Conservation (phyloP, 2,888 invertebrate species). For the Lasioglossum lativentre region DNA sequence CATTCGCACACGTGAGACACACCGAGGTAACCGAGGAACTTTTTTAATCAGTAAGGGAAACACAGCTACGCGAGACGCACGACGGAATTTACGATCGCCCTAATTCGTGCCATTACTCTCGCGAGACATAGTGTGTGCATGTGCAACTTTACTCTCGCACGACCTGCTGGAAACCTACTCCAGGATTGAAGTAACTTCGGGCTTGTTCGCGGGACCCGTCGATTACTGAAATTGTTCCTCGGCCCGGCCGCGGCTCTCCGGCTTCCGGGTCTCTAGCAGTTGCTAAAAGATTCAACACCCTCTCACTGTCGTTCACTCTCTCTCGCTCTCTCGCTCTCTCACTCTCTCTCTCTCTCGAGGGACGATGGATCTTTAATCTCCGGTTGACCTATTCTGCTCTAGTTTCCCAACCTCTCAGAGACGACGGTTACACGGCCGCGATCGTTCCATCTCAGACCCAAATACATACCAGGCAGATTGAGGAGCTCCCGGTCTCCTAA, state of each 20-base stretch:
- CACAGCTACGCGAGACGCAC: background rate
- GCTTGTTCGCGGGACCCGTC: slow-evolving; percentile 27
- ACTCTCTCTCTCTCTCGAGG: background rate
- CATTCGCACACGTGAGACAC: slow-evolving; percentile 4
- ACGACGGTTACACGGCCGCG: background rate
- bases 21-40: slow-evolving; percentile 28
- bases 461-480: background rate
- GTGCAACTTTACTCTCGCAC: background rate
- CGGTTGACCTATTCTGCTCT: slow-evolving; percentile 13
- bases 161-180: background rate
- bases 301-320: background rate
- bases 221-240: slow-evolving; percentile 34
- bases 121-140: background rate
- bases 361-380: slow-evolving; percentile 44
- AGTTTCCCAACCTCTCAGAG: slow-evolving; percentile 1
- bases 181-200: slow-evolving; percentile 34
- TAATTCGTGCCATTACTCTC: slow-evolving; percentile 50
- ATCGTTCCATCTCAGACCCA: background rate
- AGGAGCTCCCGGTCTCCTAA: background rate
- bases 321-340: too few species aligned
- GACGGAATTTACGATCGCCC: slow-evolving; percentile 45
- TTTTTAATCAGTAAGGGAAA: slow-evolving; percentile 54
- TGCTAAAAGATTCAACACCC: slow-evolving; percentile 24
- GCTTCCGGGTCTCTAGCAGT: background rate
- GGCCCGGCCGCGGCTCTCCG: background rate